Conservation (phyloP, 2,797 vertebrate species). For the Miichthys miiuy region DNA sequence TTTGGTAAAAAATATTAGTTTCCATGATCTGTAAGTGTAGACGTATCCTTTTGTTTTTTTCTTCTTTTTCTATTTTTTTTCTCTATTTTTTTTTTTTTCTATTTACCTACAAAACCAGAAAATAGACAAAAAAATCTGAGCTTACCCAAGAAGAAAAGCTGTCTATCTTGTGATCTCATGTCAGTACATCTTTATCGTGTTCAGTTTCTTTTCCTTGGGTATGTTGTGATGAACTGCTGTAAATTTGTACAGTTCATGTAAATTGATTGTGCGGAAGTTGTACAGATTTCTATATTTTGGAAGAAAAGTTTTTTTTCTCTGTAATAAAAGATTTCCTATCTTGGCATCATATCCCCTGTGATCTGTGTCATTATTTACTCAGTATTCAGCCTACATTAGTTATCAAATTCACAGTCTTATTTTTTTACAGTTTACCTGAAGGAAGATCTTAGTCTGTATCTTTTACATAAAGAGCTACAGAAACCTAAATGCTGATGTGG, state of each 20-base stretch:
- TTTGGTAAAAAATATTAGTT: slow-evolving; percentile 83
- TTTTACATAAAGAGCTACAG: neutral
- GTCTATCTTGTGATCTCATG: slow-evolving; percentile 97
- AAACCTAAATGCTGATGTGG: neutral
- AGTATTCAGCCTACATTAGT: too few species aligned
- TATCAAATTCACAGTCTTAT: too few species aligned
- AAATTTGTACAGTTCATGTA: slow-evolving; percentile 99
- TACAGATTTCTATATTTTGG: slow-evolving; percentile 99
- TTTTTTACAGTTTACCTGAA: neutral
- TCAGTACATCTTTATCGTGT: slow-evolving; percentile 94
- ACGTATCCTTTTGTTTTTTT: slow-evolving; percentile 79
- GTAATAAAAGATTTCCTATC: slow-evolving; percentile 99
- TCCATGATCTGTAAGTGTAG: slow-evolving; percentile 88
- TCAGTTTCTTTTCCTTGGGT: slow-evolving; percentile 90
- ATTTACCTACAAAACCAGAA: slow-evolving; percentile 84
- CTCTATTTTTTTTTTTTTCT: slow-evolving; percentile 65
- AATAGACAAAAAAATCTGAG: slow-evolving; percentile 84
- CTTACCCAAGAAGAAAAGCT: slow-evolving; percentile 88
- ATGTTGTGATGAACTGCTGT: slow-evolving; percentile 99
- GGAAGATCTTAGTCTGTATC: neutral
- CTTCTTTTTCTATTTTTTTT: slow-evolving; percentile 58
- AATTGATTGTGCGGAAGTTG: slow-evolving; percentile 99
- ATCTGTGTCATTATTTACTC: slow-evolving; percentile 65
- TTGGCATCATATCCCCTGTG: slow-evolving; percentile 92
- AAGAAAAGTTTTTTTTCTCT: slow-evolving; percentile 99